Percentiles rank a stretch among this genome's conserved stretches.
Conservation (phyloP, 2,113 vertebrate species). For the Myiozetetes cayanensis region DNA sequence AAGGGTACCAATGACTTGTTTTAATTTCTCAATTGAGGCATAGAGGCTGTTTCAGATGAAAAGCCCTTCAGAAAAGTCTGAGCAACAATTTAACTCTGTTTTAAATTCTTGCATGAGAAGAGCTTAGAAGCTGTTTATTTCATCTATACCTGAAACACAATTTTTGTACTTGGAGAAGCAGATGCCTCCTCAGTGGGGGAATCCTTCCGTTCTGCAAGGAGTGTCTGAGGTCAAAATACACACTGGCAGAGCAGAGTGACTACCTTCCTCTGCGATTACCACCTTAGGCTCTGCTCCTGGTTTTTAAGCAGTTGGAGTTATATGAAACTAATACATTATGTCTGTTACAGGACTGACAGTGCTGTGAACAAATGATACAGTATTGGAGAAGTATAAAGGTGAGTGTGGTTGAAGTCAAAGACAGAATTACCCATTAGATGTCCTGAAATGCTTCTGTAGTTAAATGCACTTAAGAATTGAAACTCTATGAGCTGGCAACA, state of each 20-base stretch:
- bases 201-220: not conserved
- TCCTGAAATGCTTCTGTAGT: not conserved
- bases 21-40: not conserved
- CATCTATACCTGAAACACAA: not conserved
- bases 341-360: not conserved
- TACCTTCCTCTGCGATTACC: accelerated
- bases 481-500: not conserved
- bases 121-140: not conserved
- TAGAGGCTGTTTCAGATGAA: not conserved
- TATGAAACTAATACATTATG: not conserved
- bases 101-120: not conserved
- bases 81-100: not conserved
- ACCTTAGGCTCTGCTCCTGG: not conserved
- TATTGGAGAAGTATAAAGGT: not conserved
- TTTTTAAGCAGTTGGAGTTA: not conserved
- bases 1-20: not conserved
- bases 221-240: not conserved
- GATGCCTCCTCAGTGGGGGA: not conserved
- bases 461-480: not conserved
- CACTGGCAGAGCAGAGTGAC: not conserved
- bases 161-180: not conserved
- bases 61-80: not conserved
- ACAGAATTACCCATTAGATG: accelerated
- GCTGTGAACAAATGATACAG: not conserved
- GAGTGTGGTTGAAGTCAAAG: not conserved